These are phyloP conservation scores for Lanius collurio DNA, from an alignment of 2,113 vertebrate species.

Conservation along the genomic window DNA sequence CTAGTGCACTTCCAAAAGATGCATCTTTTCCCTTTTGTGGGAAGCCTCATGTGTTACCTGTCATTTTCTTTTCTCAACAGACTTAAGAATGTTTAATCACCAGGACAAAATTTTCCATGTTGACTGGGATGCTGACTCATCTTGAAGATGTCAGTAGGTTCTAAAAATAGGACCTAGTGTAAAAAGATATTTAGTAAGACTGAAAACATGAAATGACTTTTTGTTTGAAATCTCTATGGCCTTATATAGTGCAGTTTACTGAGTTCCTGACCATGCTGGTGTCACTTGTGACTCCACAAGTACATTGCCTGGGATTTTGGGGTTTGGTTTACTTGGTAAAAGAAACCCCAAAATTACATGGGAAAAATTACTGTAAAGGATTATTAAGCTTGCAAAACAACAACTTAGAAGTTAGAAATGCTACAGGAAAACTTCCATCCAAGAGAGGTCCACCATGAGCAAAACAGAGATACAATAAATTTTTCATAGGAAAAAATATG, in stretches of 20 bases:
- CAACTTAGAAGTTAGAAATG: not conserved
- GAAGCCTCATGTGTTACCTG: not conserved
- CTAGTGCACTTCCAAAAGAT: not conserved
- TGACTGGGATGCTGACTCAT: not conserved
- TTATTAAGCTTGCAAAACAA: not conserved
- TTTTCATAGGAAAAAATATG: not conserved
- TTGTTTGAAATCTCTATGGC: not conserved
- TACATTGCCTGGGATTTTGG: not conserved
- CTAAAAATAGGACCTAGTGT: not conserved
- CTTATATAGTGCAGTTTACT: not conserved
- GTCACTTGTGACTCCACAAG: not conserved
- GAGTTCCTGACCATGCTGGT: not conserved
- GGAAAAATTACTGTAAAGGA: not conserved
- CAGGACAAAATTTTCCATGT: not conserved
- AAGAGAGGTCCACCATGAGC: not conserved
- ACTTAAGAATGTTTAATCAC: not conserved
- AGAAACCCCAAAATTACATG: not conserved
- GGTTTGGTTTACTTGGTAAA: not conserved
- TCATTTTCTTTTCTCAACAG: not conserved
- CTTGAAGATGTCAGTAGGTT: not conserved
- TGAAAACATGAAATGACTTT: not conserved
- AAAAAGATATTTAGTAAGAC: not conserved
- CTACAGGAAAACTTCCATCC: not conserved
- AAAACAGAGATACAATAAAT: not conserved
- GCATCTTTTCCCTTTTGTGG: not conserved